Evolutionary conservation across 2,888 invertebrate species (phyloP).

Genomic region (Hoplodrina ambigua): DNA sequence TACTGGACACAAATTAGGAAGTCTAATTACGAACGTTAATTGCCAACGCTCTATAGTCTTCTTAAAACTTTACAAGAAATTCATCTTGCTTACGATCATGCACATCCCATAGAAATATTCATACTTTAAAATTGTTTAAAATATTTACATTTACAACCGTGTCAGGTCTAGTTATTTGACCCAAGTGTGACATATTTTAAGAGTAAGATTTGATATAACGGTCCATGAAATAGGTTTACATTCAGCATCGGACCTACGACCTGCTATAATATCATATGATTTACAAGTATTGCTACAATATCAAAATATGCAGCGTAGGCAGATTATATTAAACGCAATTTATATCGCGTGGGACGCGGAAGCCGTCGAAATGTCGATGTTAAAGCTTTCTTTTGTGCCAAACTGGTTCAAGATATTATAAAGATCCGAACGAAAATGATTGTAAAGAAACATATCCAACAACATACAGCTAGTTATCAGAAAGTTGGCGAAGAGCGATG

Average conservation of each 20-base stretch:
- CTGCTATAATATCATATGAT: constrained; percentile 30
- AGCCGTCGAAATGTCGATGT: constrained; percentile 52
- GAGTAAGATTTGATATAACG: constrained; percentile 15
- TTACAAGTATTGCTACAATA: constrained; percentile 40
- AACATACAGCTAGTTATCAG: constrained; percentile 19
- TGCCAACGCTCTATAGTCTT: neutral
- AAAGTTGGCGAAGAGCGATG: constrained; percentile 37
- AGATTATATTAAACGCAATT: constrained; percentile 48
- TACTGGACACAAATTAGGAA: neutral
- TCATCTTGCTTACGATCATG: neutral
- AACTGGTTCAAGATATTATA: constrained; percentile 50
- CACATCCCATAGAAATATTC: neutral
- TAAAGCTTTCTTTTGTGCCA: constrained; percentile 60
- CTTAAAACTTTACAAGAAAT: neutral
- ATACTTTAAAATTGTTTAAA: neutral
- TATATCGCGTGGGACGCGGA: constrained; percentile 65
- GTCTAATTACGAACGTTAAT: neutral
- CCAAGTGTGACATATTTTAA: constrained; percentile 24
- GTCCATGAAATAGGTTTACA: constrained; percentile 9
- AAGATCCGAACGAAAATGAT: constrained; percentile 19
- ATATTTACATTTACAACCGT: constrained; percentile 5
- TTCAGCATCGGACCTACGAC: constrained; percentile 11
- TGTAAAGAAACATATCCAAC: constrained; percentile 15
- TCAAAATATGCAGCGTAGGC: constrained; percentile 51
- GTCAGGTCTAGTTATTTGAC: constrained; percentile 10